Conservation (phyloP, 2,113 vertebrate species). For the Galeopterus variegatus region DNA sequence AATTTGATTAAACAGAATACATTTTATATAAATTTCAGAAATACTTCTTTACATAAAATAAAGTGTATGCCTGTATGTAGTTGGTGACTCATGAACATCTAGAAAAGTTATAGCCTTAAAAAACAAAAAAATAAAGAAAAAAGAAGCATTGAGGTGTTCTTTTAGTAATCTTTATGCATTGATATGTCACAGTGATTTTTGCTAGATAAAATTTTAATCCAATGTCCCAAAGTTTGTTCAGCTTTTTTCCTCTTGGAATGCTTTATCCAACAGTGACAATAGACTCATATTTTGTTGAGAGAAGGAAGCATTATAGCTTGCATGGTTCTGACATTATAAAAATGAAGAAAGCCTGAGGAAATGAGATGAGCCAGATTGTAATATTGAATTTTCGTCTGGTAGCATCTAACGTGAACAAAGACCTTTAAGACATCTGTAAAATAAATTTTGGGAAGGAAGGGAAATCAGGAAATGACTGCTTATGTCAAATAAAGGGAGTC, state of each 20-base stretch:
- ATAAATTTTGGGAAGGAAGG: constrained; percentile 60
- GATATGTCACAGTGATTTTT: not conserved
- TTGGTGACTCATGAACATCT: not conserved
- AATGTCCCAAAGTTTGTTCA: not conserved
- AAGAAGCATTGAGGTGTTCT: not conserved
- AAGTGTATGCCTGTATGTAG: not conserved
- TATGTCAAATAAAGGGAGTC: constrained; percentile 51
- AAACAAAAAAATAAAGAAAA: not conserved
- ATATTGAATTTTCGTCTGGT: constrained; percentile 55
- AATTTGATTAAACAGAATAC: not conserved
- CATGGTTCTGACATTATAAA: constrained; percentile 38
- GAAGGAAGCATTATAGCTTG: not conserved
- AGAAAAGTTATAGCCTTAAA: not conserved
- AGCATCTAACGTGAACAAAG: constrained; percentile 62
- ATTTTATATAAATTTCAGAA: not conserved
- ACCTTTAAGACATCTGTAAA: constrained; percentile 57
- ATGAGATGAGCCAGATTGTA: not conserved
- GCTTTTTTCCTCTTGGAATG: constrained; percentile 3
- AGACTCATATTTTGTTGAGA: not conserved
- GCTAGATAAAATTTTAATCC: not conserved
- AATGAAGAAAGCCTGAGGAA: constrained; percentile 48
- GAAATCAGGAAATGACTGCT: constrained; percentile 61
- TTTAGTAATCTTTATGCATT: not conserved
- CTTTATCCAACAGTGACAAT: not conserved
- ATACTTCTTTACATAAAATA: not conserved